Percentiles rank a stretch among this genome's conserved stretches.
phyloP scores from a whole-genome alignment of 2,113 vertebrate species.

The Chaetura pelagica region DNA sequence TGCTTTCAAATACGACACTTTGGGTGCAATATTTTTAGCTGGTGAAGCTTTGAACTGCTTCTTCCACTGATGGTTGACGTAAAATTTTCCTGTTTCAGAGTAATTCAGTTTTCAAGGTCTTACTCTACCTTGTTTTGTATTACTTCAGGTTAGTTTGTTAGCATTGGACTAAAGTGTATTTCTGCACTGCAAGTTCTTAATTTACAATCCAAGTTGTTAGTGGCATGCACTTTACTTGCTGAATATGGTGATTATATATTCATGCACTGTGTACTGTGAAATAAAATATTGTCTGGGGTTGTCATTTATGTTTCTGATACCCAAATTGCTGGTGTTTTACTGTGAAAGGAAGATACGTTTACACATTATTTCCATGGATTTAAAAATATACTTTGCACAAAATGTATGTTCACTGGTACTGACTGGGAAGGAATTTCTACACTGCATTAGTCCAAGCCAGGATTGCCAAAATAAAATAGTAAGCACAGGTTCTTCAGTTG shows the following conservation, averaged over 20 bases:
- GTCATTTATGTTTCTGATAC: neutral
- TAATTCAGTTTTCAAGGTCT: neutral
- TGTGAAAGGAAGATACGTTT: neutral
- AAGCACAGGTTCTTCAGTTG: neutral
- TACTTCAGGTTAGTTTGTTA: neutral
- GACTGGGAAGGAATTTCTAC: neutral
- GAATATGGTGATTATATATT: neutral
- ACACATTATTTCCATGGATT: neutral
- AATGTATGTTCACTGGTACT: neutral
- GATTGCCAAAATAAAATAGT: neutral
- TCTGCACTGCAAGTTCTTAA: neutral
- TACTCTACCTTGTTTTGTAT: neutral
- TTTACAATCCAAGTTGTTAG: neutral
- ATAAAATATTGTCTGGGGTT: neutral
- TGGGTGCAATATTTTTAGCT: neutral
- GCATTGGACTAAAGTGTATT: neutral
- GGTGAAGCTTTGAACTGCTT: neutral
- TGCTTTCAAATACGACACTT: neutral
- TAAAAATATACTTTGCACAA: neutral
- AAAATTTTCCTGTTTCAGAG: neutral
- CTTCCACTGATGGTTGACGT: neutral
- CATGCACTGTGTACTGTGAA: neutral
- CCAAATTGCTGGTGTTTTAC: neutral
- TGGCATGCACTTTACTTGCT: conserved; percentile 32
- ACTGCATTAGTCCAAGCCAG: neutral